Evolutionary conservation across 1,140 invertebrate genomes (phyloP), one percentile per base, ranked within the genome.

Genomic region (Cyclargus thomasi): DNA sequence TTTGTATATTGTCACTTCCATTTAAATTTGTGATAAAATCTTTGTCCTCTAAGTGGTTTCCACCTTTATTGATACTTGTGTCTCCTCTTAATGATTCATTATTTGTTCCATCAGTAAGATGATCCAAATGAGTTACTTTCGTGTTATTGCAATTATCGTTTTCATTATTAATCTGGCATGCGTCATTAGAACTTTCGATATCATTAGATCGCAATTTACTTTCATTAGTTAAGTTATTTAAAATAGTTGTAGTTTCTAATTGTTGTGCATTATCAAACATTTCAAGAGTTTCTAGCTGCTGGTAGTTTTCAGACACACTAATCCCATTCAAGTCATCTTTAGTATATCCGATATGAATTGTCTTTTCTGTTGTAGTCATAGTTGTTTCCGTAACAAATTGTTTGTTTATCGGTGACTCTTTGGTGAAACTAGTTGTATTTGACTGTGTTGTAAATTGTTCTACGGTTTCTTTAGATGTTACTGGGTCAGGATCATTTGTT

Each of bases 1-100:
- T 74, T 39, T 75, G 76, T 29, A 81, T 70, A 67, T 74, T 68
- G 70, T 80, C 76, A 65, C 77, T 77, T 65, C 74, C 20, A 53
- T 47, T 62, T 17, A 22, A 39, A 35, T 55, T 68, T 21, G 39
- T 47, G 39, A 47, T 14, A 47, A 16, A 16, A 3, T 11, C 14
- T 47, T 47, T 8, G 14, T 47, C 11, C 2, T 47, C 10, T 1
- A 59, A 59, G 1, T 20, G 17, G 20, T 59, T 21, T 4, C 18
- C 18, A 11, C 11, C 17, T 59, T 59, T 59, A 59, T 59, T 59
- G 21, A 11, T 18, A 20, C 21, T 59, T 20, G 55, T 20, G 11
- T 59, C 55, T 59, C 55, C 55, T 59, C 55, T 18, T 20, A 20
- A 20, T 7, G 18, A 11, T 20, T 11, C 55, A 21, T 59, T 59